Conservation (phyloP, 2,113 vertebrate species). For the Perognathus longimembris region DNA sequence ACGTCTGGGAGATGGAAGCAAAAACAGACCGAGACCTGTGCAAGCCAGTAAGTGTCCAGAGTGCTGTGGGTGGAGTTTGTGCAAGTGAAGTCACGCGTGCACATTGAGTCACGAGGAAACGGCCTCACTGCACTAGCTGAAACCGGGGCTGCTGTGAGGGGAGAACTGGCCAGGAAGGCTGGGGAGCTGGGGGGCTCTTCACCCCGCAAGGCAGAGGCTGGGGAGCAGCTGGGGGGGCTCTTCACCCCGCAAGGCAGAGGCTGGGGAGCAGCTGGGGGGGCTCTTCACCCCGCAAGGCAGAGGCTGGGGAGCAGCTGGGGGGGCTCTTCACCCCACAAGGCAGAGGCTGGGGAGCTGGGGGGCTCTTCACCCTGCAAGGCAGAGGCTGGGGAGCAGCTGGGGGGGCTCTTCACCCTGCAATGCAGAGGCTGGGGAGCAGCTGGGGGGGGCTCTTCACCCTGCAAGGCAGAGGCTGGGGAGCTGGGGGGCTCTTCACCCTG, state of each 20-base stretch:
- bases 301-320: too few species aligned
- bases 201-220: too few species aligned
- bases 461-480: too few species aligned
- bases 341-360: too few species aligned
- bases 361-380: not conserved
- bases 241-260: not conserved
- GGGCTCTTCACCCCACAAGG: not conserved
- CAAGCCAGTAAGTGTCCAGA: slow-evolving; percentile 93
- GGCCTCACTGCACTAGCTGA: not conserved
- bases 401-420: not conserved
- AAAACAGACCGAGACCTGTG: slow-evolving; percentile 96
- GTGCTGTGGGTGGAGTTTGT: not conserved
- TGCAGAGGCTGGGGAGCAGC: too few species aligned
- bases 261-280: too few species aligned
- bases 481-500: not conserved
- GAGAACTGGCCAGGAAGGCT: not conserved
- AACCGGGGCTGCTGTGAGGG: not conserved
- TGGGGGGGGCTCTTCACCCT: not conserved
- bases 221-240: too few species aligned
- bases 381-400: too few species aligned
- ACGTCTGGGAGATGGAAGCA: slow-evolving; percentile 98
- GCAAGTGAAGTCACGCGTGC: not conserved
- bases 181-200: not conserved
- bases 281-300: not conserved
- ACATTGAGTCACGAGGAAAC: too few species aligned